Evolutionary conservation across 2,888 invertebrate species (phyloP), one percentile per base, ranked within the genome.

Genomic region (Hipparchia sbordonii): DNA sequence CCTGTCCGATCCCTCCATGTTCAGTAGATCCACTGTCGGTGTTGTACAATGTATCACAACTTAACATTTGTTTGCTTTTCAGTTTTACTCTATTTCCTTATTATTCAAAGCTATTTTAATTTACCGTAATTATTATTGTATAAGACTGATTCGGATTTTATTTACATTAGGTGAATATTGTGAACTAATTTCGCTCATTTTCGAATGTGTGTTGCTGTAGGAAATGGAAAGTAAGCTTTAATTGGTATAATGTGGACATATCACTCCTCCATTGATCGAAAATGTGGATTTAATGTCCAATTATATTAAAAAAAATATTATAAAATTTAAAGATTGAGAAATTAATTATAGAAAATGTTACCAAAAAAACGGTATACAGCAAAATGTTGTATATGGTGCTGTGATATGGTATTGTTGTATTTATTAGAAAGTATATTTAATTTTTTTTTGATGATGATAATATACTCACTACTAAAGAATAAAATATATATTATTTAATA

Each of bases 381-480:
- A 81, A 81, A 79, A 77, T 82, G 85, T 84, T 87, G 86, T 86
- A 84, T 84, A 82, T 84, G 85, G 86, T 85, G 85, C 90, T 90
- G 88, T 90, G 88, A 89, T 90, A 89, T 87, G 86, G 83, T 88
- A 86, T 86, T 87, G 82, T 86, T 86, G 82, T 84, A 87, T 82
- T 84, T 80, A 85, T 82, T 84, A 82, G 82, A 82, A 72, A 80
- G 80, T 82, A 82, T 79, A 81, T 76, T 81, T 79, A 81, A 84
- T 48, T 78, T 77, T 73, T 78, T 80, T 77, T 80, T 48, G 7
- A 48, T 48, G 48, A 48, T 48, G 1, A 6, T 48, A 48, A 6
- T 6, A 10, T 60, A 60, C 59, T 39, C 69, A 23, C 56, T 71
- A 70, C 67, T 39, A 45, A 52, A 67, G 39, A 65, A 63, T 71